Base-by-base conservation (phyloP, 2,888 invertebrate genomes). In the Halocaridina rubra region DNA sequence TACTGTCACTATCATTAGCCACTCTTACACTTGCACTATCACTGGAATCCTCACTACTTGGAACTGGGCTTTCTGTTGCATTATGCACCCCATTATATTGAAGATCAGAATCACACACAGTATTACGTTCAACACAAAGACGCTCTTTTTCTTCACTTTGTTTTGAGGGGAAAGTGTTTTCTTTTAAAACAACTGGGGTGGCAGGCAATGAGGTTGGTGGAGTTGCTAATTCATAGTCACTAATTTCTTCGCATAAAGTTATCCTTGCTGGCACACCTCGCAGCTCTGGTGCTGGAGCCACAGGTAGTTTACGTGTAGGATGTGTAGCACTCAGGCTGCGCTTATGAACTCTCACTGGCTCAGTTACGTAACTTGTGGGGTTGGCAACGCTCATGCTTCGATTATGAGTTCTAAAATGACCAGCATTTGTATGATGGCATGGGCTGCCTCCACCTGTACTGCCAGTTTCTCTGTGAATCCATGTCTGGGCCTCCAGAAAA, bases 401-500 rank as follows among this genome's bases (percentile, higher is more conserved):
- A 30, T 33, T 76, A 71, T 86, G 86, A 8, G 59, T 27, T 13
- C 72, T 69, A 4, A 22, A 39, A 8, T 59, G 75, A 16, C 39
- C 13, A 27, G 81, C 72, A n/a, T 75, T 29, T 29, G 53, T 78
- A 4, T 61, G 76, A 27, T 76, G 61, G n/a, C n/a, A n/a, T 16
- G 81, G 79, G 75, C 78, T 86, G 59, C 39, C 39, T 32, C 80
- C 57, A 13, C 76, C 61, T 22, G 69, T 5, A 19, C 59, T 74
- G n/a, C 53, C 32, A 0, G 86, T 82, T 24, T 86, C 86, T 22
- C 81, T 59, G 3, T 81, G 69, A 10, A 82, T 32, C 84, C 86
- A 88, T 0, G 82, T 69, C 53, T 88, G 86, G 16, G 86, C 88
- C 32, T 88, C 88, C 32, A 86, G 74, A 64, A 84, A 88, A 33